Evolutionary conservation across 2,888 invertebrate species (phyloP).

Genomic region (Arge pagana): DNA sequence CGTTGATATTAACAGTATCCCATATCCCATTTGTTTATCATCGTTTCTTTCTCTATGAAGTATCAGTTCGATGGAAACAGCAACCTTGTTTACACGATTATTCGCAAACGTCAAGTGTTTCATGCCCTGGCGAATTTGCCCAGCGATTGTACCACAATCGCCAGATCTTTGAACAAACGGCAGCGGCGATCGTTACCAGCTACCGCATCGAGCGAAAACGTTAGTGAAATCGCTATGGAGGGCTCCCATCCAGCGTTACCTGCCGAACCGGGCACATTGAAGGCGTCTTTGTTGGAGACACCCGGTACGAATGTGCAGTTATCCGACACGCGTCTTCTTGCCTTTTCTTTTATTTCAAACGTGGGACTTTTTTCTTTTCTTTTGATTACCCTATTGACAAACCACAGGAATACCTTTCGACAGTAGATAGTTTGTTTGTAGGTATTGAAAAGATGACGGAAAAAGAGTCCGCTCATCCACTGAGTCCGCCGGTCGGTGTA

Average conservation of each 20-base stretch:
- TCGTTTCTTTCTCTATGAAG: no score
- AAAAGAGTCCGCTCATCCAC: conserved; percentile 86
- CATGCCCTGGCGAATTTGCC: conserved; percentile 97
- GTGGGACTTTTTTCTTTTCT: not conserved
- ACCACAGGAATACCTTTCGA: no score
- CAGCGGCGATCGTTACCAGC: conserved; percentile 56
- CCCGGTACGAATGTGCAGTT: no score
- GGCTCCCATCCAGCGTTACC: conserved; percentile 83
- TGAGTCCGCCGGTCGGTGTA: conserved; percentile 48
- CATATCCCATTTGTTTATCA: conserved; percentile 21
- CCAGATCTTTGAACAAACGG: conserved; percentile 71
- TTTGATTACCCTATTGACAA: not conserved
- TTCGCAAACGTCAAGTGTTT: conserved; percentile 97
- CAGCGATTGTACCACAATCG: conserved; percentile 88
- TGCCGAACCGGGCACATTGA: conserved; percentile 89
- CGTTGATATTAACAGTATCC: not conserved
- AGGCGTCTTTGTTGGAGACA: conserved; percentile 88
- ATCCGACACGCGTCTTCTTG: no score
- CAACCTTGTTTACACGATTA: conserved; percentile 98
- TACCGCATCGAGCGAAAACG: conserved; percentile 60
- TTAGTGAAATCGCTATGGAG: conserved; percentile 74
- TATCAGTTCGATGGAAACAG: conserved; percentile 77
- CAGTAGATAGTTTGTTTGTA: conserved; percentile 44
- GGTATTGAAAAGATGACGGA: conserved; percentile 93
- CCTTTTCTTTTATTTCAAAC: no score